These are phyloP conservation scores for Cotesia congregata DNA, from an alignment of 2,888 invertebrate species.

Conservation along the genomic window DNA sequence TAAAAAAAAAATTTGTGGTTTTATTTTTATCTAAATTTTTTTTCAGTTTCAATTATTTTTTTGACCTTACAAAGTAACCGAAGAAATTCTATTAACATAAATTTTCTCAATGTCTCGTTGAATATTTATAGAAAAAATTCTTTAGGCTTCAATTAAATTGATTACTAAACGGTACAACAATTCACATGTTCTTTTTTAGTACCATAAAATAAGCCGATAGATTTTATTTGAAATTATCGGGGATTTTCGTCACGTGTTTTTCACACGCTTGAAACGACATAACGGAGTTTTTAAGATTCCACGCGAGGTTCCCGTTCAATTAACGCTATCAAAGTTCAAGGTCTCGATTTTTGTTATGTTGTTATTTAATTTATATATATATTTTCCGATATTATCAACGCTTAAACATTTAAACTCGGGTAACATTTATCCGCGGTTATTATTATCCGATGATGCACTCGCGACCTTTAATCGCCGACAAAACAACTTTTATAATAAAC, in stretches of 20 bases:
- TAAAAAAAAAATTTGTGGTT: too few species aligned
- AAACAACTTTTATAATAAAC: constrained; percentile 14
- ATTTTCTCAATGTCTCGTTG: too few species aligned
- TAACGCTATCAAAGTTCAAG: constrained; percentile 42
- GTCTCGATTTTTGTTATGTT: constrained; percentile 28
- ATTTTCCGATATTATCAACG: background rate
- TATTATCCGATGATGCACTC: background rate
- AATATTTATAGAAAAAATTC: too few species aligned
- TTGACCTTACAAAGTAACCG: too few species aligned
- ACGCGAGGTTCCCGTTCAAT: constrained; percentile 40
- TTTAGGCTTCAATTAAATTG: too few species aligned
- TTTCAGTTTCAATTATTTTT: too few species aligned
- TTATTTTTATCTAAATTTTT: too few species aligned
- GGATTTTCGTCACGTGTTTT: constrained; percentile 39
- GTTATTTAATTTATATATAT: constrained; percentile 21
- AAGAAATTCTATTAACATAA: too few species aligned
- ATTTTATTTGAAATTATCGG: background rate
- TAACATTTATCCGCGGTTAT: background rate
- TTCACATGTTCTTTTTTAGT: background rate
- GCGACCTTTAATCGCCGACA: background rate
- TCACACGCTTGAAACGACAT: constrained; percentile 33
- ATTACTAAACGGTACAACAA: too few species aligned
- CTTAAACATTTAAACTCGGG: background rate
- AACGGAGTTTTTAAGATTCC: constrained; percentile 40
- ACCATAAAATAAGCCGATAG: background rate